These are phyloP conservation scores for Drosophila sucinea DNA, from an alignment of 1,140 invertebrate species.

Conservation along the genomic window DNA sequence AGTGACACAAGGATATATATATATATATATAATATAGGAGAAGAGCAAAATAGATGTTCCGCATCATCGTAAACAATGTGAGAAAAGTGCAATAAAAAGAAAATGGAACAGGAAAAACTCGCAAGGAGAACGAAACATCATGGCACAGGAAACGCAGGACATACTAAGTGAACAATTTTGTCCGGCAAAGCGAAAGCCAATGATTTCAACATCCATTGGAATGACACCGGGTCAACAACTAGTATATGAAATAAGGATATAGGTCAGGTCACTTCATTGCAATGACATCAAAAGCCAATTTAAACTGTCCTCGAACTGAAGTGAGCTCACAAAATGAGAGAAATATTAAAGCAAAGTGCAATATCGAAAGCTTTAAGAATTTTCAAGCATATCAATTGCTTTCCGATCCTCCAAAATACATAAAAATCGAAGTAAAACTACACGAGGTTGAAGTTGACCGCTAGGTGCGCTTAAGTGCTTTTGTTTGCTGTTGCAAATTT, in stretches of 20 bases:
- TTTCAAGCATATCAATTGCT: background rate
- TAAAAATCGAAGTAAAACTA: too few relatives aligned
- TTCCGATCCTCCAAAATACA: too few relatives aligned
- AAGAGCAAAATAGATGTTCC: conserved; percentile 43
- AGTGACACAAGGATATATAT: conserved; percentile 28
- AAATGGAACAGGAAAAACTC: background rate
- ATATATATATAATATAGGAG: background rate
- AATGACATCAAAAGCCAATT: too few relatives aligned
- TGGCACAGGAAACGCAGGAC: background rate
- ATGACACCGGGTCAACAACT: background rate
- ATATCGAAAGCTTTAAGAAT: background rate
- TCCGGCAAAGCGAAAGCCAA: background rate
- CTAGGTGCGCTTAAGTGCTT: too few relatives aligned
- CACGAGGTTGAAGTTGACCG: too few relatives aligned
- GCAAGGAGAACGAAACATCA: background rate
- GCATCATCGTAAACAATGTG: conserved; percentile 31
- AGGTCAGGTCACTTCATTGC: background rate
- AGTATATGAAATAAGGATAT: background rate
- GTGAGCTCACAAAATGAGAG: too few relatives aligned
- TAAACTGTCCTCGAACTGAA: too few relatives aligned
- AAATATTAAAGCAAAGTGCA: too few relatives aligned
- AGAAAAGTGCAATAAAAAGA: conserved; percentile 19
- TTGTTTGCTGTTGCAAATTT: too few relatives aligned
- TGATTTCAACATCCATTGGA: too few relatives aligned
- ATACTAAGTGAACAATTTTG: conserved; percentile 2